phyloP scores from a whole-genome alignment of 2,797 vertebrate species.

The Petrocephalus schoutedeni region DNA sequence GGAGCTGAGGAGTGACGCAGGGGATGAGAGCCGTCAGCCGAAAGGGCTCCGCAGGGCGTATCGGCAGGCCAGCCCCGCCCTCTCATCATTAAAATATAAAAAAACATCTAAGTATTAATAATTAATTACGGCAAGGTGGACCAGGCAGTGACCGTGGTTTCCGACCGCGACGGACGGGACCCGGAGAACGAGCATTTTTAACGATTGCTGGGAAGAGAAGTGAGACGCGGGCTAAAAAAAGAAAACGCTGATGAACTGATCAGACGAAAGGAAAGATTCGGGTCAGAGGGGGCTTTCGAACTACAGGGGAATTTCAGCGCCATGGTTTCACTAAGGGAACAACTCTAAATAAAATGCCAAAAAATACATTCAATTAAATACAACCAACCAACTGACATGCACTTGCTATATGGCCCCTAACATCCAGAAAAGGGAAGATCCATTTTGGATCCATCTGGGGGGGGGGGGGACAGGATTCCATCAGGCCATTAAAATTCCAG shows the following conservation, averaged over 20 bases:
- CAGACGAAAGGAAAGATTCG: neutral
- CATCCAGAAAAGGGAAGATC: neutral
- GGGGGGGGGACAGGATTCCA: neutral
- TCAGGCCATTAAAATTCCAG: neutral
- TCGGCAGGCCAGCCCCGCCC: too few relatives aligned
- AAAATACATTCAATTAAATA: neutral
- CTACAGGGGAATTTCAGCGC: neutral
- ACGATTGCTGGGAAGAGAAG: neutral
- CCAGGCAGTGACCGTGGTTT: neutral
- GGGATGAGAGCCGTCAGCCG: neutral
- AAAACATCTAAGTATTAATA: neutral
- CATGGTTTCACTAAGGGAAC: neutral
- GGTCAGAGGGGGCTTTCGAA: neutral
- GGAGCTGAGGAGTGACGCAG: neutral
- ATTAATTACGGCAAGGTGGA: neutral
- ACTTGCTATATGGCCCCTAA: neutral
- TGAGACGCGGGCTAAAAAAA: neutral
- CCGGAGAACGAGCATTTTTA: neutral
- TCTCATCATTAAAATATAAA: neutral
- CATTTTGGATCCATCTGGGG: neutral
- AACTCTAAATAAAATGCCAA: neutral
- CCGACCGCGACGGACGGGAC: neutral
- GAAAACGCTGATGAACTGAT: neutral
- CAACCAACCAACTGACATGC: neutral
- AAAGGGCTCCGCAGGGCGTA: neutral